These are phyloP conservation scores for Gastrophryne carolinensis DNA, from an alignment of 2,797 vertebrate species.

Conservation along the genomic window DNA sequence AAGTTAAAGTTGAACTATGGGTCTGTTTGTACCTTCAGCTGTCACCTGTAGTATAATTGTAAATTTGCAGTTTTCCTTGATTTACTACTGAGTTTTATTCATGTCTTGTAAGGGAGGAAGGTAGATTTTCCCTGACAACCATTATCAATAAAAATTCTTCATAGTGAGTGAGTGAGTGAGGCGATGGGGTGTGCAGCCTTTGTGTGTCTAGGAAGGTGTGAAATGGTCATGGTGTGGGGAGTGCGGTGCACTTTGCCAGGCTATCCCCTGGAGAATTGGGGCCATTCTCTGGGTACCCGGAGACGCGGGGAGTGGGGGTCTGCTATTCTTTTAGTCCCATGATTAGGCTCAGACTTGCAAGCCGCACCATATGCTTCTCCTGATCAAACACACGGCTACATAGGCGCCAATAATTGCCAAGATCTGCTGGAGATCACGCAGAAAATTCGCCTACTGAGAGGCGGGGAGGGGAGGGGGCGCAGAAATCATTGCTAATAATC, in stretches of 20 bases:
- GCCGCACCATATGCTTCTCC: conserved; percentile 76
- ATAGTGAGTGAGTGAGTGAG: too few species aligned
- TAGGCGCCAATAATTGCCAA: conserved; percentile 78
- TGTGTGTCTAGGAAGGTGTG: background rate
- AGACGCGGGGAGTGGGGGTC: conserved; percentile 54
- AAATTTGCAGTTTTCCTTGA: too few species aligned
- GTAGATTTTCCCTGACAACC: too few species aligned
- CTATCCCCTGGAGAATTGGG: conserved; percentile 59
- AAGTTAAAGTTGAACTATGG: too few species aligned
- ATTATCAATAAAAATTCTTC: too few species aligned
- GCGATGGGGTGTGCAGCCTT: background rate
- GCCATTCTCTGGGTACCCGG: conserved; percentile 57
- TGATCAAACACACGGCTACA: conserved; percentile 75
- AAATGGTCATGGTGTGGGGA: conserved; percentile 56
- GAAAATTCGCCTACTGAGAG: conserved; percentile 79
- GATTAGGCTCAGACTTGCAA: conserved; percentile 66
- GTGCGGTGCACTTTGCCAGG: conserved; percentile 51
- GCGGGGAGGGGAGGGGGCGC: conserved; percentile 69
- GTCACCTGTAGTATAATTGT: too few species aligned
- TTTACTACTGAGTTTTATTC: too few species aligned
- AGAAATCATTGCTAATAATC: conserved; percentile 79
- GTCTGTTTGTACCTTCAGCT: too few species aligned
- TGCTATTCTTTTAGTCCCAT: conserved; percentile 62
- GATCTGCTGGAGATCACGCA: conserved; percentile 79
- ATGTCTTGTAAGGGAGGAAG: too few species aligned